These are phyloP conservation scores for Acronicta aceris DNA, from an alignment of 2,888 invertebrate genomes.

Conservation along the genomic window DNA sequence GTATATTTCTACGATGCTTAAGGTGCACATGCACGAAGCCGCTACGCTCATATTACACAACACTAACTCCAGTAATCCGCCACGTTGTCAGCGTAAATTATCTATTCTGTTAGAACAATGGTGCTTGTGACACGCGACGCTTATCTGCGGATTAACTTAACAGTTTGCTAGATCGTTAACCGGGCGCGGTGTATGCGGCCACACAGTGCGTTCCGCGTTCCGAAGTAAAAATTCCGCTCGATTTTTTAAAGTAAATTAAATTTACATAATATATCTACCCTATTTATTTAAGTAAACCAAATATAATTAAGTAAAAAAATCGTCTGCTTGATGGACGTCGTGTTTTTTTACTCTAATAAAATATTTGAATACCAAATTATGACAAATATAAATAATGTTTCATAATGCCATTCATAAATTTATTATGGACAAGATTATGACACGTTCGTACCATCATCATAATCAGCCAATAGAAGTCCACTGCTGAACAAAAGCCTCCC, in stretches of 20 bases:
- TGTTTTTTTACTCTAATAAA: too few species aligned
- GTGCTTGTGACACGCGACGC: slow-evolving; percentile 55
- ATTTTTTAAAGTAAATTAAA: slow-evolving; percentile 19
- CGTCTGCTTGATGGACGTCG: too few species aligned
- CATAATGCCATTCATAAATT: too few species aligned
- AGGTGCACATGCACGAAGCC: slow-evolving; percentile 30
- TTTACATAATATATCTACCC: too few species aligned
- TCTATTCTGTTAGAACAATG: slow-evolving; percentile 75
- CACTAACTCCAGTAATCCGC: slow-evolving; percentile 60
- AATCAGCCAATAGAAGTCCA: too few species aligned
- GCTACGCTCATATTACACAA: slow-evolving; percentile 51
- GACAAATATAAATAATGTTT: too few species aligned
- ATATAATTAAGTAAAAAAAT: too few species aligned
- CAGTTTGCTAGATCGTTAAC: slow-evolving; percentile 54
- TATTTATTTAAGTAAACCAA: too few species aligned
- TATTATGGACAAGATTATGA: too few species aligned
- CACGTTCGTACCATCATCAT: too few species aligned
- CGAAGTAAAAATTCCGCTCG: slow-evolving; percentile 44
- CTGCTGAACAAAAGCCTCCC: too few species aligned
- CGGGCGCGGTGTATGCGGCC: slow-evolving; percentile 62
- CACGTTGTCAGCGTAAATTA: slow-evolving; percentile 67
- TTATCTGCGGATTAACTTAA: slow-evolving; percentile 71
- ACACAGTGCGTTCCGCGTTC: slow-evolving; percentile 68
- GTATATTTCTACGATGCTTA: slow-evolving; percentile 14
- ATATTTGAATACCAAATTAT: too few species aligned